Conservation (phyloP, 2,888 invertebrate genomes). For the Pristionchus japonicus region DNA sequence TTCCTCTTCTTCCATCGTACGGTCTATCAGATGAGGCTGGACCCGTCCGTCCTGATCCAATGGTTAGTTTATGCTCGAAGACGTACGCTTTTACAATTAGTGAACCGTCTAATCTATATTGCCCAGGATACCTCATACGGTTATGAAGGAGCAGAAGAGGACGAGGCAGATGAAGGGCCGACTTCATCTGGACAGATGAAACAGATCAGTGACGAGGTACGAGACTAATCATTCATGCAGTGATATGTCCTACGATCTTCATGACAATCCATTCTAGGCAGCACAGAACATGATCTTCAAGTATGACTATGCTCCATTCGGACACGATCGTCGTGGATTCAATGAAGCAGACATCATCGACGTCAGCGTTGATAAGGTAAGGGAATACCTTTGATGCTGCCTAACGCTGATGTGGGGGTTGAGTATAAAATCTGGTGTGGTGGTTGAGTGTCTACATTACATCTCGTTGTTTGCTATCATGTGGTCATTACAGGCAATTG, state of each 20-base stretch:
- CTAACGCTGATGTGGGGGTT: not conserved
- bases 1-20: conserved; percentile 30
- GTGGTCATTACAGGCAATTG: conserved; percentile 57
- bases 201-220: conserved; percentile 33
- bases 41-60: conserved; percentile 28
- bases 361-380: conserved; percentile 68
- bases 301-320: conserved; percentile 56
- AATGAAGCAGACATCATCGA: conserved; percentile 66
- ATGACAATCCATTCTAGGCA: conserved; percentile 51
- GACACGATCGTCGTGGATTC: conserved; percentile 60
- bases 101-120: no score
- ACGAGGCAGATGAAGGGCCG: conserved; percentile 4
- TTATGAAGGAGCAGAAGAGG: conserved; percentile 23
- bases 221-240: not conserved
- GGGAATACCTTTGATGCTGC: no score
- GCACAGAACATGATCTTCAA: conserved; percentile 59
- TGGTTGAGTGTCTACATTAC: not conserved
- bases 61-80: no score
- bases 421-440: no score
- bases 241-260: no score
- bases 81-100: no score
- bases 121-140: conserved; percentile 8
- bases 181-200: not conserved
- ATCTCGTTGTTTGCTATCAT: not conserved
- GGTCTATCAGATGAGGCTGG: conserved; percentile 32